A percentile compares a stretch with the other conserved stretches of the same genome.
Evolutionary conservation across 2,797 vertebrate genomes (phyloP).

Genomic region (Anisognathus igniventris): DNA sequence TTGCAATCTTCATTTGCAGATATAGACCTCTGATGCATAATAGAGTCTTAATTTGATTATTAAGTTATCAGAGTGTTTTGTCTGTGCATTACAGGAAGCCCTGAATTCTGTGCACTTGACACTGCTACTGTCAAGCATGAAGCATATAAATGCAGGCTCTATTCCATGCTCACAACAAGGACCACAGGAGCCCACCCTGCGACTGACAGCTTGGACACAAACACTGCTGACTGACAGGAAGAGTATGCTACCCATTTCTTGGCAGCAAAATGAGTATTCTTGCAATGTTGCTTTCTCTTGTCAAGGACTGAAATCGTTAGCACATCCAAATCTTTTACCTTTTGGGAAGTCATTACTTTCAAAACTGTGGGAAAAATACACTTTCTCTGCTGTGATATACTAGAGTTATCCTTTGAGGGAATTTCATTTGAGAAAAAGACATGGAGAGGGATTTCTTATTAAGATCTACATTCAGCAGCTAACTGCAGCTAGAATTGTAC

Average conservation of each 20-base stretch:
- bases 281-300: background rate
- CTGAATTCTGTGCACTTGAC: background rate
- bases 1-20: background rate
- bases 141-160: background rate
- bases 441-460: background rate
- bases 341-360: background rate
- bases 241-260: background rate
- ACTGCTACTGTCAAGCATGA: background rate
- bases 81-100: background rate
- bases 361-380: background rate
- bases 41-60: background rate
- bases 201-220: background rate
- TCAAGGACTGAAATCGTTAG: background rate
- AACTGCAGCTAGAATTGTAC: background rate
- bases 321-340: background rate
- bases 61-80: background rate
- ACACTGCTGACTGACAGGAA: background rate
- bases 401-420: background rate
- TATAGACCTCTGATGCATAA: background rate
- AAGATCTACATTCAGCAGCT: background rate
- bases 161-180: background rate
- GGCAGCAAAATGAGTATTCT: background rate
- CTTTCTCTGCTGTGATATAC: background rate
- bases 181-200: background rate
- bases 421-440: background rate